Conservation (phyloP, 2,113 vertebrate species). For the Rhabdomys dilectus region DNA sequence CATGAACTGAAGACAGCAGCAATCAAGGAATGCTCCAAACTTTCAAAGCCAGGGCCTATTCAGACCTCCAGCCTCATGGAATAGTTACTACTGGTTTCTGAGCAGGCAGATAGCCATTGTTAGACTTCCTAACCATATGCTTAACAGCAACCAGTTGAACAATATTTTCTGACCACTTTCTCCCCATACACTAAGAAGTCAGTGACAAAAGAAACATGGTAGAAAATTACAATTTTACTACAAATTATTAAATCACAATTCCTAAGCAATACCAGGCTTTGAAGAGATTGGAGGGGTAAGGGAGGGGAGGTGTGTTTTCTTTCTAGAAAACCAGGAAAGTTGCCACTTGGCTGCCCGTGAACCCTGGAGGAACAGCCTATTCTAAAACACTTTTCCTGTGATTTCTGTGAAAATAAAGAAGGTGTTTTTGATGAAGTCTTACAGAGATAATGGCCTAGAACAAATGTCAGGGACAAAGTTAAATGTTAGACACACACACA, state of each 20-base stretch:
- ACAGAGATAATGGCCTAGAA: conserved; percentile 40
- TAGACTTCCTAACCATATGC: too few relatives aligned
- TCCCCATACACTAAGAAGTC: neutral
- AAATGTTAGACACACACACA: conserved; percentile 12
- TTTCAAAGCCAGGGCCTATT: too few relatives aligned
- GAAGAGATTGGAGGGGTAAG: fast-evolving
- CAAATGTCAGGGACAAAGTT: neutral
- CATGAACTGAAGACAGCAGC: neutral
- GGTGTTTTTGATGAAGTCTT: conserved; percentile 17
- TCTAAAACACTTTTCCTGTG: neutral
- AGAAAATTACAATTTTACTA: neutral
- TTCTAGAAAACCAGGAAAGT: neutral
- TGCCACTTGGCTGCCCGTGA: neutral
- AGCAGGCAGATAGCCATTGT: too few relatives aligned
- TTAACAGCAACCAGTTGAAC: neutral
- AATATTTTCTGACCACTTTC: neutral
- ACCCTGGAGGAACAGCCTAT: neutral
- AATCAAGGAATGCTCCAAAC: neutral
- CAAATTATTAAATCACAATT: neutral
- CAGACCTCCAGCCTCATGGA: neutral
- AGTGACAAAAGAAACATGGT: neutral
- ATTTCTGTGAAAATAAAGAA: neutral
- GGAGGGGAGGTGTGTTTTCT: neutral
- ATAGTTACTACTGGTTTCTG: neutral
- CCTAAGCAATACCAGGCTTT: neutral